Evolutionary conservation across 2,888 invertebrate species (phyloP), one percentile per base, ranked within the genome.

Genomic region (Cenopis cana): DNA sequence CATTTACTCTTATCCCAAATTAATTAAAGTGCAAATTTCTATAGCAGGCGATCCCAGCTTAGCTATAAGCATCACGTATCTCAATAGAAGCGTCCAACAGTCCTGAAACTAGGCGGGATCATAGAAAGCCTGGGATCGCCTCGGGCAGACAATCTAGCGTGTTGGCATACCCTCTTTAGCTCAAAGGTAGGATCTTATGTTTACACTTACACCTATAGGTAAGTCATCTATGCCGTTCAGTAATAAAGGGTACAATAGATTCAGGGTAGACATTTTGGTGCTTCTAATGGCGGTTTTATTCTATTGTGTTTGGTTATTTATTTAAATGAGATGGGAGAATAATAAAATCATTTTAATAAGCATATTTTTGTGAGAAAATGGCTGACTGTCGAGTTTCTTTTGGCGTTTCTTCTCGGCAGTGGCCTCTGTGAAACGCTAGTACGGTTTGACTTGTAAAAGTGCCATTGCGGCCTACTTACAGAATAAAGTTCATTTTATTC

Each of bases 101-200:
- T 67, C 38, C 61, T 56, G 56, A 50, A 67, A 54, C 67, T 71
- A 61, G 71, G 67, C 49, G 36, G 54, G 60, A 55, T 67, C 55
- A 71, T 67, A 67, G 67, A 71, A 66, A 56, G 10, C 55, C 65
- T 54, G 70, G 36, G 38, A 66, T 17, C 24, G 71, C 71, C 66
- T 0, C 18, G 11, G 61, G 71, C 66, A 49, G 38, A 66, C 71
- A 71, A 71, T 71, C 71, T 67, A 33, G 60, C 61, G n/a, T 71
- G 71, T 71, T 71, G 71, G 66, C 55, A 61, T 62, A 36, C 61
- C 68, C 68, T 46, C 38, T 46, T 69, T 69, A 14, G 55, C 49
- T 55, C 68, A 69, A 69, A 69, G 68, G 61, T 69, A 59, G 68
- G 68, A 60, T 60, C 60, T 54, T 54, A 38, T 62, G 62, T 20